phyloP scores from a whole-genome alignment of 2,888 invertebrate genomes.

The Heliconius ismenius region DNA sequence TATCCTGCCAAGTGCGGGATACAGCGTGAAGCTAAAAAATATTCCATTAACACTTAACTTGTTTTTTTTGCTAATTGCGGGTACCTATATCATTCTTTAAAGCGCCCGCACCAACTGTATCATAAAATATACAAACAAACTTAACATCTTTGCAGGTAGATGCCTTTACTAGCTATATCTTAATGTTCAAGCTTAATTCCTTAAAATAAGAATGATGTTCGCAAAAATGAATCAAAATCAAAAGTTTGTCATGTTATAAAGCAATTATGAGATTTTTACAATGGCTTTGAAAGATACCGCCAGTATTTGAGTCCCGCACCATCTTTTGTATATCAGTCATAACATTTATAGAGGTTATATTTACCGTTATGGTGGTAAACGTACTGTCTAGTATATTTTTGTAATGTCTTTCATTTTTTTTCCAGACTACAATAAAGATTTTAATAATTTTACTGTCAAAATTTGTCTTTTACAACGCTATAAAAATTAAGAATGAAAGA shows the following conservation, averaged over 20 bases:
- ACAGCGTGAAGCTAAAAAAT: too few relatives aligned
- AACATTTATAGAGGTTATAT: conserved; percentile 30
- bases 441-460: not conserved
- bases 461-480: not conserved
- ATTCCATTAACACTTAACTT: conserved; percentile 35
- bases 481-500: not conserved
- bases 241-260: conserved; percentile 43
- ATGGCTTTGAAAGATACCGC: conserved; percentile 61
- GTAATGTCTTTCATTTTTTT: conserved; percentile 5
- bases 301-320: conserved; percentile 37
- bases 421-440: not conserved
- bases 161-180: conserved; percentile 21
- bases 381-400: conserved; percentile 29
- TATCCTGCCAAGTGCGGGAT: too few relatives aligned
- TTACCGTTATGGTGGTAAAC: conserved; percentile 30
- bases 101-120: conserved; percentile 22
- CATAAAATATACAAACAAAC: conserved; percentile 28
- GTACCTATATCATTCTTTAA: conserved; percentile 9
- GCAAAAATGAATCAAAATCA: not conserved
- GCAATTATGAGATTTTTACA: conserved; percentile 66
- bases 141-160: conserved; percentile 20
- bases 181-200: conserved; percentile 36
- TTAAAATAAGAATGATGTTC: conserved; percentile 29
- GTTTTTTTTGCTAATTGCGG: conserved; percentile 39
- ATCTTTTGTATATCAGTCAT: conserved; percentile 38